These are phyloP conservation scores for Temnothorax longispinosus DNA, from an alignment of 1,140 invertebrate genomes.

Conservation along the genomic window DNA sequence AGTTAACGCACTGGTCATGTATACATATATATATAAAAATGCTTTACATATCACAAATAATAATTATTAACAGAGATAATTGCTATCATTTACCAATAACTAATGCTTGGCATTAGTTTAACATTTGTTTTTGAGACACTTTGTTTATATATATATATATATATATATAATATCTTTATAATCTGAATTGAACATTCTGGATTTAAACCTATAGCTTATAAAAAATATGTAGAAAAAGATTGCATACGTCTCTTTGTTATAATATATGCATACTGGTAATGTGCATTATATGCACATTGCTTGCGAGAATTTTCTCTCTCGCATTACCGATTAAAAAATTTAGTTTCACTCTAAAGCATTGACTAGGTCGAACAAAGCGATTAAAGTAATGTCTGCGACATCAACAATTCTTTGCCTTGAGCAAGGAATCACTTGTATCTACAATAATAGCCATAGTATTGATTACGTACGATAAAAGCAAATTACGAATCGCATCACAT, in stretches of 20 bases:
- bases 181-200: constrained; percentile 26
- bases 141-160: constrained; percentile 20
- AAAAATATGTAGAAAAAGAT: constrained; percentile 48
- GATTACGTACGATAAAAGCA: neutral
- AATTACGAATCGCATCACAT: neutral
- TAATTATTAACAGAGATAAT: constrained; percentile 47
- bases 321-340: constrained; percentile 4
- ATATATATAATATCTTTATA: neutral
- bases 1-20: neutral
- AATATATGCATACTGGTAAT: neutral
- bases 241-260: neutral
- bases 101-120: constrained; percentile 47
- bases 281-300: constrained; percentile 24
- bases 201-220: constrained; percentile 48
- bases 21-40: constrained; percentile 25
- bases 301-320: neutral
- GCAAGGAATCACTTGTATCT: constrained; percentile 12
- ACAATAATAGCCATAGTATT: constrained; percentile 24
- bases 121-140: constrained; percentile 28
- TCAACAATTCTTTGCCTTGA: constrained; percentile 23
- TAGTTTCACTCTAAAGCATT: constrained; percentile 19
- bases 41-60: constrained; percentile 34
- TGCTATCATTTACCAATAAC: constrained; percentile 14
- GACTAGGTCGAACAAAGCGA: constrained; percentile 29
- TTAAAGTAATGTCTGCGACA: constrained; percentile 34